phyloP scores from a whole-genome alignment of 1,140 invertebrate genomes.

The Delia radicum region DNA sequence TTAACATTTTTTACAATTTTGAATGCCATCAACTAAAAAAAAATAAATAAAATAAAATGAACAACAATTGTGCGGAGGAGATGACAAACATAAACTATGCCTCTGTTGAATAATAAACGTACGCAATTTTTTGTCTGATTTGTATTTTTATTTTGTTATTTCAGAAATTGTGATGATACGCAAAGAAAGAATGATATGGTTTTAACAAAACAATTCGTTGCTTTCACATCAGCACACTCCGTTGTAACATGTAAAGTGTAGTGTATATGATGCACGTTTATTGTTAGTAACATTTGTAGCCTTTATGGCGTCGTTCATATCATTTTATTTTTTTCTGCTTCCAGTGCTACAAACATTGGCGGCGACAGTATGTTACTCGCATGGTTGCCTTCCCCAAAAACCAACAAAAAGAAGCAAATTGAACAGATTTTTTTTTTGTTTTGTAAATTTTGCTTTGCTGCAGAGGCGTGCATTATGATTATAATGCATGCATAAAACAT shows the following conservation, averaged over 20 bases:
- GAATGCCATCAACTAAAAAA: not conserved
- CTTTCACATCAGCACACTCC: not conserved
- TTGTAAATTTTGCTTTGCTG: not conserved
- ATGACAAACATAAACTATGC: constrained; percentile 24
- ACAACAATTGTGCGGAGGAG: constrained; percentile 23
- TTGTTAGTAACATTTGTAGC: constrained; percentile 12
- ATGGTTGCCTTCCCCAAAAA: constrained; percentile 9
- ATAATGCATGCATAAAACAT: not conserved
- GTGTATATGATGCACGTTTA: not conserved
- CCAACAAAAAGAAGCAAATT: not conserved
- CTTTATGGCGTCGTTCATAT: constrained; percentile 15
- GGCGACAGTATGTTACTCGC: constrained; percentile 19
- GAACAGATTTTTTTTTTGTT: not conserved
- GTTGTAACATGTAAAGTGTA: not conserved
- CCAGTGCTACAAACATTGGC: constrained; percentile 7
- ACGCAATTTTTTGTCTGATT: not conserved
- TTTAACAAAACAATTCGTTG: constrained; percentile 8
- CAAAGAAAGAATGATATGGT: constrained; percentile 4
- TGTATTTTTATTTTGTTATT: not conserved
- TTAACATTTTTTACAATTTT: constrained; percentile 3
- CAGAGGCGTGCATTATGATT: constrained; percentile 23
- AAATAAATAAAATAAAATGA: not conserved
- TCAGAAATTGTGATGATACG: constrained; percentile 10
- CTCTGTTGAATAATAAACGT: constrained; percentile 19
- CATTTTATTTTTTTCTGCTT: not conserved